Evolutionary conservation across 2,888 invertebrate species (phyloP).

Genomic region (Ischnura elegans): DNA sequence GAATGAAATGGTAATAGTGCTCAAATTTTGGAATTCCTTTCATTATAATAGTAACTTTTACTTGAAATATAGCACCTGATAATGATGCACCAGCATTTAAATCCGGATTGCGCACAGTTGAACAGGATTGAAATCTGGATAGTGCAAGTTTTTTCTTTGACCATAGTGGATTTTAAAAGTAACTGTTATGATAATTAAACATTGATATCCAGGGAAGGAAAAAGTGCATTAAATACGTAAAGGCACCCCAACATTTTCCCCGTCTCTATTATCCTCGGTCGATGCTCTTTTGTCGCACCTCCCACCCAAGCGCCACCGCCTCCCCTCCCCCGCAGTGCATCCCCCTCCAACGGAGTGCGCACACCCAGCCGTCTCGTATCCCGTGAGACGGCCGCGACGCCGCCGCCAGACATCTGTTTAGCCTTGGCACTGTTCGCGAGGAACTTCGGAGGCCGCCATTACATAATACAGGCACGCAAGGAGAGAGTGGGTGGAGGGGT

Average conservation of each 20-base stretch:
- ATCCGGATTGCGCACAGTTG: no score
- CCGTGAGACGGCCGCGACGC: background rate
- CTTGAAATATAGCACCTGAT: no score
- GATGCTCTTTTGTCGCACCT: background rate
- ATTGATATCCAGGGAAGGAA: no score
- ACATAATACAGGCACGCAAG: constrained; percentile 45
- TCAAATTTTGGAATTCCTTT: no score
- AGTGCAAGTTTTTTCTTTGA: no score
- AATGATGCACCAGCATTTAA: no score
- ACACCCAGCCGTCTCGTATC: background rate
- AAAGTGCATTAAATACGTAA: background rate
- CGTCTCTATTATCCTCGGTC: background rate
- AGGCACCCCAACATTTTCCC: background rate
- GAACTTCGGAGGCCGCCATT: constrained; percentile 46
- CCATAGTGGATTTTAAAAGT: no score
- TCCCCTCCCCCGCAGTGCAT: background rate
- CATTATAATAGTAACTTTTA: no score
- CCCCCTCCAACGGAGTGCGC: background rate
- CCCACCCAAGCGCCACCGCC: background rate
- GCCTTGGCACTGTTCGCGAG: constrained; percentile 57
- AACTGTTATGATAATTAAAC: no score
- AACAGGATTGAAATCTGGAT: no score
- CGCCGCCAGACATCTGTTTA: constrained; percentile 51
- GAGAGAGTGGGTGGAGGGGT: background rate
- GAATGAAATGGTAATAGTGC: no score